Percentiles rank a stretch among this genome's conserved stretches.
These are phyloP conservation scores for Cepaea nemoralis DNA, from an alignment of 1,140 invertebrate species.

Conservation along the genomic window DNA sequence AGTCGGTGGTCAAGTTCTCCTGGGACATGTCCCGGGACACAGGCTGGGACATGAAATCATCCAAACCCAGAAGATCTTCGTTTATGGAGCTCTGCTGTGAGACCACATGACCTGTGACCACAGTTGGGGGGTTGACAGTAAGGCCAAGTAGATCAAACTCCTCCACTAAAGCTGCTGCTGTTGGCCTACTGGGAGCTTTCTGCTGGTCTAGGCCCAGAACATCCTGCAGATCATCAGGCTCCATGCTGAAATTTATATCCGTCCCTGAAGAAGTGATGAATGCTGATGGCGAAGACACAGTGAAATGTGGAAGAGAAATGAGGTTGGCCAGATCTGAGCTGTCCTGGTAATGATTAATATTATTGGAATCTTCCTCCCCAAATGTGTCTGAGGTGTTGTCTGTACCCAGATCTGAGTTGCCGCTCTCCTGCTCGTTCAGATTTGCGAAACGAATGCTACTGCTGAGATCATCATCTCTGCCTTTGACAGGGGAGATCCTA, in stretches of 20 bases:
- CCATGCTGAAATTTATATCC: conserved; percentile 39
- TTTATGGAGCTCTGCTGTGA: conserved; percentile 44
- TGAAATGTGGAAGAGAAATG: conserved; percentile 32
- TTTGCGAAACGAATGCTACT: conserved; percentile 35
- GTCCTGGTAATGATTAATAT: conserved; percentile 48
- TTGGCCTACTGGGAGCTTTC: not conserved
- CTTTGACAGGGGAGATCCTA: conserved; percentile 47
- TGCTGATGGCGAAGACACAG: conserved; percentile 33
- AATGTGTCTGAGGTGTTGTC: not conserved
- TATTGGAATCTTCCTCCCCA: conserved; percentile 36
- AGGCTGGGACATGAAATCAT: conserved; percentile 49
- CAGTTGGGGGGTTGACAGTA: conserved; percentile 32
- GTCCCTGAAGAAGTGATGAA: not conserved
- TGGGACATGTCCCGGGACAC: conserved; percentile 15
- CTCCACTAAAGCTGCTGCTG: not conserved
- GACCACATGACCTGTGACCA: not conserved
- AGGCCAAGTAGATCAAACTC: conserved; percentile 58
- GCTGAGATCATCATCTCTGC: conserved; percentile 17
- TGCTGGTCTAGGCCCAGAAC: conserved; percentile 34
- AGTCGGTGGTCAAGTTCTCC: conserved; percentile 40
- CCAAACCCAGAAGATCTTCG: conserved; percentile 59
- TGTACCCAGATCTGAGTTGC: conserved; percentile 29
- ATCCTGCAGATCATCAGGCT: conserved; percentile 41
- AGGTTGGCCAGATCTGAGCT: conserved; percentile 18
- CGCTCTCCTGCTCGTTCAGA: conserved; percentile 29